Evolutionary conservation across 1,140 invertebrate genomes (phyloP).

Genomic region (Zaprionus capensis): DNA sequence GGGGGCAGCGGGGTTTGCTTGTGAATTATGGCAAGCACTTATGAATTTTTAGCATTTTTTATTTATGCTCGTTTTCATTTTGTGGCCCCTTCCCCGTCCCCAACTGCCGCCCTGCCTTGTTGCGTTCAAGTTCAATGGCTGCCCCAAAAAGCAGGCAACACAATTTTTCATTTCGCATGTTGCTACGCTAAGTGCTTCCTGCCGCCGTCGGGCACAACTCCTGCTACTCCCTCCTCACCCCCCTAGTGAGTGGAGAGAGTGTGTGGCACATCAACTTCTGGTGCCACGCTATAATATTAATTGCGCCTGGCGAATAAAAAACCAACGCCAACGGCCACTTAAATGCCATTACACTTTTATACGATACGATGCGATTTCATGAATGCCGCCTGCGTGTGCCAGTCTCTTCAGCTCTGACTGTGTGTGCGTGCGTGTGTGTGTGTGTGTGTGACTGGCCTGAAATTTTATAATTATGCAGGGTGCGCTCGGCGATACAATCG

Average conservation of each 20-base stretch:
- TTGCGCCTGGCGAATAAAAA: slow-evolving; percentile 60
- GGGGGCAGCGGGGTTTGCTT: slow-evolving; percentile 1
- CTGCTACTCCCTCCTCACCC: neutral
- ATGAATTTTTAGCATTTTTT: slow-evolving; percentile 70
- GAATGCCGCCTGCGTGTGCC: slow-evolving; percentile 53
- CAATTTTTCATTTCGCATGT: slow-evolving; percentile 81
- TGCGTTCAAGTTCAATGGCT: slow-evolving; percentile 56
- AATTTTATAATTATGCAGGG: slow-evolving; percentile 80
- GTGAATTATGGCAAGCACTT: slow-evolving; percentile 76
- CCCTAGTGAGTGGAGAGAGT: neutral
- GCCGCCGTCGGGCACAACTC: slow-evolving; percentile 38
- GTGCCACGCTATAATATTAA: slow-evolving; percentile 80
- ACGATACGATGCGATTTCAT: slow-evolving; percentile 44
- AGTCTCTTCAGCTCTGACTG: neutral
- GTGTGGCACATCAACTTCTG: slow-evolving; percentile 75
- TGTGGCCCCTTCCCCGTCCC: slow-evolving; percentile 32
- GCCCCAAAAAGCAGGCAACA: slow-evolving; percentile 61
- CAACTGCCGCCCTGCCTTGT: slow-evolving; percentile 16
- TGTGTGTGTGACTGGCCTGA: slow-evolving; percentile 33
- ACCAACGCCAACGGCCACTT: slow-evolving; percentile 66
- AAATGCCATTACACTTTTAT: slow-evolving; percentile 81
- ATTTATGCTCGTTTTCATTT: slow-evolving; percentile 77
- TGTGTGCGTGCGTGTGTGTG: slow-evolving; percentile 23
- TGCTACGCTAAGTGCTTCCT: slow-evolving; percentile 80
- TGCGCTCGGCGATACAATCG: slow-evolving; percentile 57